A percentile compares a stretch with the other conserved stretches of the same genome.
Evolutionary conservation across 23 tunicate genomes (phyloP).

Genomic region (Aplidium turbinatum): DNA sequence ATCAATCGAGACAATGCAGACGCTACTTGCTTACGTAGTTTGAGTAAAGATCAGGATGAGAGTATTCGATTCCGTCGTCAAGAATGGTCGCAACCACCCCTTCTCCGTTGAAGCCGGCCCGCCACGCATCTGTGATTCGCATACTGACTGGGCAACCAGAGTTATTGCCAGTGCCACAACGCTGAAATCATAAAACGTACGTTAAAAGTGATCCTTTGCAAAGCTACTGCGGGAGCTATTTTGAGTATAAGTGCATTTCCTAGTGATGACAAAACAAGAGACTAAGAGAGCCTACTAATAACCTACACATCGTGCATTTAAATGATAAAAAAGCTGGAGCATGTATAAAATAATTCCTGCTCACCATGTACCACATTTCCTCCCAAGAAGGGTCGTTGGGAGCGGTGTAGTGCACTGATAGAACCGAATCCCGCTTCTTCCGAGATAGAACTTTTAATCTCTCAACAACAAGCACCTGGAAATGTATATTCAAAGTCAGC

Average conservation of each 20-base stretch:
- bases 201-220: not conserved
- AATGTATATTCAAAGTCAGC: conserved; percentile 7
- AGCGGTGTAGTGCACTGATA: not conserved
- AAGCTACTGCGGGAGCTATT: not conserved
- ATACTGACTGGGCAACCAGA: conserved; percentile 72
- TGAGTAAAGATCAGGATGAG: conserved; percentile 73
- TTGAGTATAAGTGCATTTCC: not conserved
- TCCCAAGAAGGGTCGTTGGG: conserved; percentile 84
- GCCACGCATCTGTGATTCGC: conserved; percentile 92
- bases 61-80: conserved; percentile 94
- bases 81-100: conserved; percentile 88
- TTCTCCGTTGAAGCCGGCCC: conserved; percentile 81
- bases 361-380: conserved; percentile 93
- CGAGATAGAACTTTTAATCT: conserved; percentile 35
- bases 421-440: conserved; percentile 31
- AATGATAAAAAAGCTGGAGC: not conserved
- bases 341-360: not conserved
- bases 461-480: conserved; percentile 52
- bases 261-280: not conserved
- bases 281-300: too few species aligned
- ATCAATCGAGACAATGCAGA: too few species aligned
- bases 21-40: conserved; percentile 84
- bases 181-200: conserved; percentile 59
- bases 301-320: too few species aligned
- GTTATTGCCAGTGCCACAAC: conserved; percentile 55